phyloP scores from a whole-genome alignment of 2,113 vertebrate species.

The Pongo abelii region DNA sequence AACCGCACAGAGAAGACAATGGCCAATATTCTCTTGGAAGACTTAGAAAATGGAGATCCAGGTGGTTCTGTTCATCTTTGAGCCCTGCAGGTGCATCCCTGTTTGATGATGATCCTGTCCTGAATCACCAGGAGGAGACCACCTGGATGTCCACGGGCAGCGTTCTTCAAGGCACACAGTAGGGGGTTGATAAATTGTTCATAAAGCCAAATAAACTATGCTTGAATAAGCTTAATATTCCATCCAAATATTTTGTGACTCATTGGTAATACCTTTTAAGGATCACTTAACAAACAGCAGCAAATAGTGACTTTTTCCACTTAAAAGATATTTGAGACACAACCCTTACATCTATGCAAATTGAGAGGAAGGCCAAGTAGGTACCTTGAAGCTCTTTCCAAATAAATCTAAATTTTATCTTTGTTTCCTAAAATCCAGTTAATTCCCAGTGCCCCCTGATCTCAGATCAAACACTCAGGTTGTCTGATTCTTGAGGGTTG shows the following conservation, averaged over 20 bases:
- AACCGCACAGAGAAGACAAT: neutral
- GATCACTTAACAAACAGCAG: neutral
- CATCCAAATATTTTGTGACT: neutral
- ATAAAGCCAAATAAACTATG: neutral
- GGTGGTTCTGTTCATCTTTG: neutral
- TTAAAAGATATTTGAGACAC: neutral
- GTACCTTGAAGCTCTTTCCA: neutral
- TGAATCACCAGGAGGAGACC: accelerated
- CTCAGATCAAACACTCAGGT: neutral
- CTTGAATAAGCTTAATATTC: neutral
- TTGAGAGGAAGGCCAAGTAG: neutral
- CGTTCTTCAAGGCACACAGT: too few relatives aligned
- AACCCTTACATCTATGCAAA: neutral
- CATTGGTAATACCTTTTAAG: neutral
- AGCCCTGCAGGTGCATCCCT: neutral
- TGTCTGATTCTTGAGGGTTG: neutral
- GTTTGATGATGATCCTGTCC: neutral
- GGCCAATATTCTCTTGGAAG: neutral
- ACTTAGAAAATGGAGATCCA: neutral
- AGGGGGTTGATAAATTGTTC: neutral
- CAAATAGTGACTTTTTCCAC: neutral
- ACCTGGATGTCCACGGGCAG: too few relatives aligned
- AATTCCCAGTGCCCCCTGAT: neutral
- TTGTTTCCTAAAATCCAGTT: neutral
- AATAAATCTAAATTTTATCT: neutral